phyloP scores from a whole-genome alignment of 2,797 vertebrate species.

The Antennarius maculatus region DNA sequence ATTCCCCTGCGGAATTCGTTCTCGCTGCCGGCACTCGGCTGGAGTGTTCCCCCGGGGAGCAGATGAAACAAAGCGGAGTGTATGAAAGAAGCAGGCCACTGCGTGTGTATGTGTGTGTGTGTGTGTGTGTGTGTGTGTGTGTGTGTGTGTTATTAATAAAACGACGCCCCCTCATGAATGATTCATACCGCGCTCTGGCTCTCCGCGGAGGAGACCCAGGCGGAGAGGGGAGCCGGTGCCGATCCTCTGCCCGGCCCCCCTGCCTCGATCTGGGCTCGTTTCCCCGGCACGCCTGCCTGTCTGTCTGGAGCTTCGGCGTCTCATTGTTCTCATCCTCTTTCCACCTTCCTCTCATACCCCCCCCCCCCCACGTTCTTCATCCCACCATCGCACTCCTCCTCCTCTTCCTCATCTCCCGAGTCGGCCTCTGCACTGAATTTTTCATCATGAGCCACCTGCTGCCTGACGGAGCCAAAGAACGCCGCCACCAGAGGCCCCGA shows the following conservation, averaged over 20 bases:
- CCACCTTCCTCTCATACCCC: constrained; percentile 64
- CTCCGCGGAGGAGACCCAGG: constrained; percentile 60
- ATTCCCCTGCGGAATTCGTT: not conserved
- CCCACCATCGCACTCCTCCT: constrained; percentile 69
- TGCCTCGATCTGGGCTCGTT: constrained; percentile 52
- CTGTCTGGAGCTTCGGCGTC: constrained; percentile 46
- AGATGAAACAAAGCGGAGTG: constrained; percentile 46
- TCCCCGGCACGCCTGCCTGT: constrained; percentile 45
- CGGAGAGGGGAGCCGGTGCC: constrained; percentile 61
- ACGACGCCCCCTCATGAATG: constrained; percentile 66
- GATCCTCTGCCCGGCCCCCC: constrained; percentile 63
- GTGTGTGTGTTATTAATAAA: constrained; percentile 64
- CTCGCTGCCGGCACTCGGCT: constrained; percentile 7
- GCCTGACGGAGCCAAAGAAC: constrained; percentile 70
- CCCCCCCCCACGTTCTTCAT: constrained; percentile 66
- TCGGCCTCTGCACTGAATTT: constrained; percentile 72
- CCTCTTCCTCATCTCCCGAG: constrained; percentile 70
- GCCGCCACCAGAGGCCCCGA: constrained; percentile 85
- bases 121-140: not conserved
- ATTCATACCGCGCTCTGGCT: constrained; percentile 66
- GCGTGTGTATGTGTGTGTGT: too few species aligned
- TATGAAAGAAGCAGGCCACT: constrained; percentile 46
- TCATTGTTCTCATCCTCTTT: not conserved
- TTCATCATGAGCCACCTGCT: constrained; percentile 80
- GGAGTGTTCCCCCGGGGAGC: constrained; percentile 33